phyloP scores from a whole-genome alignment of 1,140 invertebrate genomes.

The Rhizoglyphus robini region DNA sequence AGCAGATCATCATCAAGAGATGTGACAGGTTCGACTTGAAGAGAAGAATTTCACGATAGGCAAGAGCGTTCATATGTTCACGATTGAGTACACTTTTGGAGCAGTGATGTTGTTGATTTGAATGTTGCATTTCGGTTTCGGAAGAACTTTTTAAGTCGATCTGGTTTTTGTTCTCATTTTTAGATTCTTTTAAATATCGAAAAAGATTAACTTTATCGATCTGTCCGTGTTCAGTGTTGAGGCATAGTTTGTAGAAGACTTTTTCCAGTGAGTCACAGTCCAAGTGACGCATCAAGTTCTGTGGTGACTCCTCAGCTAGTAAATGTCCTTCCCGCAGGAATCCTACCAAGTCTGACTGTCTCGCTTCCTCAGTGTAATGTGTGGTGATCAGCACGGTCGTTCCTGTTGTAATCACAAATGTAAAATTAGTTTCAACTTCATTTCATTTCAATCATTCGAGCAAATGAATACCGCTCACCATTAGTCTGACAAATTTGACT shows the following conservation, averaged over 20 bases:
- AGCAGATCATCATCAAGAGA: constrained; percentile 76
- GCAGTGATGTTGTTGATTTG: too few relatives aligned
- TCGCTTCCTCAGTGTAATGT: constrained; percentile 37
- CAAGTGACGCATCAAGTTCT: constrained; percentile 28
- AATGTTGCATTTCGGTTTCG: too few relatives aligned
- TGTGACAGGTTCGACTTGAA: constrained; percentile 82
- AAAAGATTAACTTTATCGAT: too few relatives aligned
- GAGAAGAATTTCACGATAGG: constrained; percentile 24
- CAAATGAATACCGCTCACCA: not conserved
- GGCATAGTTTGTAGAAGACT: constrained; percentile 72
- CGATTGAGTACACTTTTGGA: constrained; percentile 16
- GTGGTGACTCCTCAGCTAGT: constrained; percentile 33
- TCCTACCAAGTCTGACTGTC: constrained; percentile 33
- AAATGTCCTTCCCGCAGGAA: constrained; percentile 34
- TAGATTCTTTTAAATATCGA: too few relatives aligned
- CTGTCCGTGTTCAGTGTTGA: too few relatives aligned
- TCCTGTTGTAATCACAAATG: too few relatives aligned
- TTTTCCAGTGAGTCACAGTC: constrained; percentile 48
- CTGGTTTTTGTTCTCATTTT: too few relatives aligned
- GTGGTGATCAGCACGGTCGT: constrained; percentile 36
- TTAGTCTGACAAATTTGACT: constrained; percentile 35
- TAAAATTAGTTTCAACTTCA: too few relatives aligned
- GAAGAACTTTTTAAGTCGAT: too few relatives aligned
- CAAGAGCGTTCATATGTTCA: constrained; percentile 23
- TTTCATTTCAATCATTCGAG: too few relatives aligned